These are phyloP conservation scores for Caracal caracal DNA, from an alignment of 2,113 vertebrate genomes.

Conservation along the genomic window DNA sequence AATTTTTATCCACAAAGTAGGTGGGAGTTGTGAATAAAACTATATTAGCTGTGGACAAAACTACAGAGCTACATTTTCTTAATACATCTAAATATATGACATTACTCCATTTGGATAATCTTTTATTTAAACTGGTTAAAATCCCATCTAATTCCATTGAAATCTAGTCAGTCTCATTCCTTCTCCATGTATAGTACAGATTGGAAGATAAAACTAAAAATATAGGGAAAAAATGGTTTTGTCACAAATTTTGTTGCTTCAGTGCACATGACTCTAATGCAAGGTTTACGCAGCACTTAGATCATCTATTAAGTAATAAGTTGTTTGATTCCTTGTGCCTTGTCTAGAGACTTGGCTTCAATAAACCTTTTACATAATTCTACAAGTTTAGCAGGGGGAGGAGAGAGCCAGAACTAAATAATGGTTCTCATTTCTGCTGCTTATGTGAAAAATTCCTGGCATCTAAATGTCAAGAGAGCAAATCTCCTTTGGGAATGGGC, in stretches of 20 bases:
- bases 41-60: background rate
- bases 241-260: background rate
- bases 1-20: constrained; percentile 8
- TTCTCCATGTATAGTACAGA: background rate
- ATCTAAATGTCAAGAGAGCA: background rate
- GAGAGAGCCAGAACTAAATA: background rate
- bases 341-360: background rate
- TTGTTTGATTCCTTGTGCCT: background rate
- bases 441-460: background rate
- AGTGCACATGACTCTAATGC: background rate
- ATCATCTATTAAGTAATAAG: background rate
- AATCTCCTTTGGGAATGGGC: background rate
- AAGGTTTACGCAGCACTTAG: background rate
- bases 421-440: background rate
- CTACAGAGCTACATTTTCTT: background rate
- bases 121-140: constrained; percentile 29
- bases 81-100: background rate
- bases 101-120: background rate
- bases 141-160: background rate
- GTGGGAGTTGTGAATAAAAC: background rate
- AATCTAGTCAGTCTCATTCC: background rate
- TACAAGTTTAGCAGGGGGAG: background rate
- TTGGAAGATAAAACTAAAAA: constrained; percentile 2
- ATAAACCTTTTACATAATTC: background rate
- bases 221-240: background rate